Conservation (phyloP, 2,888 invertebrate genomes). For the Volucella bombylans region DNA sequence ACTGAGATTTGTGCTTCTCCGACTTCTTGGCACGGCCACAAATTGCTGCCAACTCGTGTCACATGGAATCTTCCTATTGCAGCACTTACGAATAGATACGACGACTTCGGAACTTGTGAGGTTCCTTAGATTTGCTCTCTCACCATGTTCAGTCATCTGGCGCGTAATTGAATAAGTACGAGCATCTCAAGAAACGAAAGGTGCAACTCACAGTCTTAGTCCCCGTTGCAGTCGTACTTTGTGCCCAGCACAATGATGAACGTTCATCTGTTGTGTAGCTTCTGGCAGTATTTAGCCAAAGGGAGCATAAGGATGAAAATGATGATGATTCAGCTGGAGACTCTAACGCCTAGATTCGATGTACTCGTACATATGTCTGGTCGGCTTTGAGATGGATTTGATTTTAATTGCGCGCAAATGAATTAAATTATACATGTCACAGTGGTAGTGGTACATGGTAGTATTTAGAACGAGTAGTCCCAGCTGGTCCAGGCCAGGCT, state of each 20-base stretch:
- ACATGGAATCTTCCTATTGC: slow-evolving; percentile 63
- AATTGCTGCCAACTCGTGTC: slow-evolving; percentile 73
- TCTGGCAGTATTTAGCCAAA: slow-evolving; percentile 44
- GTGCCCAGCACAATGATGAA: slow-evolving; percentile 39
- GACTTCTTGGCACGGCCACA: slow-evolving; percentile 58
- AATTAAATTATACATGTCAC: slow-evolving; percentile 73
- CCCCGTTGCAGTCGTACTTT: not conserved
- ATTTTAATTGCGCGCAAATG: slow-evolving; percentile 74
- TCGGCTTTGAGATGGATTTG: slow-evolving; percentile 62
- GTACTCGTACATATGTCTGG: not conserved
- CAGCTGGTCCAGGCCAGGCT: not conserved
- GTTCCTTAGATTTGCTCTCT: slow-evolving; percentile 51
- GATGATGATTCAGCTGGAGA: slow-evolving; percentile 16
- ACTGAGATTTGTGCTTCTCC: slow-evolving; percentile 36
- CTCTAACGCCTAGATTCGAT: slow-evolving; percentile 52
- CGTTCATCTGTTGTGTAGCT: slow-evolving; percentile 53
- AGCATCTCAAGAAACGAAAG: slow-evolving; percentile 37
- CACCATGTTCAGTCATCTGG: slow-evolving; percentile 64
- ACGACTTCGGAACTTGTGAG: slow-evolving; percentile 10
- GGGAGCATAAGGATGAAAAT: slow-evolving; percentile 12
- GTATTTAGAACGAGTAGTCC: not conserved
- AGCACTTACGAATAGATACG: slow-evolving; percentile 1
- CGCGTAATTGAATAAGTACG: slow-evolving; percentile 70
- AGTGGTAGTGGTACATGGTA: slow-evolving; percentile 38
- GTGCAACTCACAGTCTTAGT: not conserved